Evolutionary conservation across 1,140 invertebrate genomes (phyloP).

Genomic region (Lycorma delicatula): DNA sequence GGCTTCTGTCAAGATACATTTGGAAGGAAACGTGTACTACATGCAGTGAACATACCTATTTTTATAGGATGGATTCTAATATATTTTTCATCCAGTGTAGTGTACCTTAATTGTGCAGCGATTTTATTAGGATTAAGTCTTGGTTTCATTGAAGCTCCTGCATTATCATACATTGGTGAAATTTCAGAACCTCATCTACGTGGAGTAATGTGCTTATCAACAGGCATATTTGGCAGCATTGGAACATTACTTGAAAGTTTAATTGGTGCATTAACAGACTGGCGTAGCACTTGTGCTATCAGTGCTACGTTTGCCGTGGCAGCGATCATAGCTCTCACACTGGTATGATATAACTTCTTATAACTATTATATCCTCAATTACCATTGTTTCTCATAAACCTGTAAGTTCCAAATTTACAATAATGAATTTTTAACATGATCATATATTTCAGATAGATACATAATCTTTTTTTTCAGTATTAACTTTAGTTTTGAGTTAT

Average conservation of each 20-base stretch:
- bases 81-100: conserved; percentile 15
- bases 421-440: too few species aligned
- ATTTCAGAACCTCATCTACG: conserved; percentile 35
- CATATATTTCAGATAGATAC: too few species aligned
- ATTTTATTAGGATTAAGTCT: conserved; percentile 32
- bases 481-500: too few species aligned
- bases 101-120: conserved; percentile 12
- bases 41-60: conserved; percentile 23
- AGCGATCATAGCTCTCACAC: conserved; percentile 5
- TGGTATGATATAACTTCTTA: too few species aligned
- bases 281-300: conserved; percentile 7
- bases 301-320: conserved; percentile 16
- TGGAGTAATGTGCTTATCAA: not conserved
- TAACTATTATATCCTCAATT: too few species aligned
- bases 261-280: conserved; percentile 9
- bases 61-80: conserved; percentile 21
- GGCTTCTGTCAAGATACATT: conserved; percentile 20
- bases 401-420: too few species aligned
- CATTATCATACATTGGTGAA: conserved; percentile 43
- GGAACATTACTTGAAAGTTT: not conserved
- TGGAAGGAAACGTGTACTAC: conserved; percentile 23
- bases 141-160: conserved; percentile 42
- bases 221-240: conserved; percentile 9
- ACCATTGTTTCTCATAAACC: too few species aligned
- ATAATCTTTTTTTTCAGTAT: too few species aligned